phyloP scores from a whole-genome alignment of 2,113 vertebrate genomes.

The Poicephalus meyeri region DNA sequence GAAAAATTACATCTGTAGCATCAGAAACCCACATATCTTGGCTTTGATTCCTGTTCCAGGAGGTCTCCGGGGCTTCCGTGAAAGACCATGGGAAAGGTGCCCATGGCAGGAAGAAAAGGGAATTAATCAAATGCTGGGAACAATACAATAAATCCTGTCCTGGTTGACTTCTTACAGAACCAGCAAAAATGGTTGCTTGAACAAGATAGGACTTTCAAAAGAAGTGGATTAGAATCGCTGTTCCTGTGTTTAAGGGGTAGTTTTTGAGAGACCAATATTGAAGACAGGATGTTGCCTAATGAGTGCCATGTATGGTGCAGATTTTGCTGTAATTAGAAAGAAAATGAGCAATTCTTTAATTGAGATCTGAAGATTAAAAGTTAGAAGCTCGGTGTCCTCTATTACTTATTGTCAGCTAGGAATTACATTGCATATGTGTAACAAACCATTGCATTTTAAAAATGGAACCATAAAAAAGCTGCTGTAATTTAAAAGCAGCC shows the following conservation, averaged over 20 bases:
- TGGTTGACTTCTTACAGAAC: not conserved
- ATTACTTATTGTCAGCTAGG: constrained; percentile 51
- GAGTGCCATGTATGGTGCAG: not conserved
- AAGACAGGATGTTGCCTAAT: not conserved
- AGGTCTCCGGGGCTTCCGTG: not conserved
- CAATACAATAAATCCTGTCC: not conserved
- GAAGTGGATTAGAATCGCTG: not conserved
- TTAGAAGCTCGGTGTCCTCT: constrained; percentile 37
- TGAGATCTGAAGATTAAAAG: constrained; percentile 56
- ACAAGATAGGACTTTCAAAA: not conserved
- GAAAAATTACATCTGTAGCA: too few species aligned
- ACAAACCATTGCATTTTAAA: constrained; percentile 65
- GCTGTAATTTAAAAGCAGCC: constrained; percentile 70
- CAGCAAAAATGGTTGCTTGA: not conserved
- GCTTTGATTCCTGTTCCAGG: not conserved
- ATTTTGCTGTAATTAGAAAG: constrained; percentile 62
- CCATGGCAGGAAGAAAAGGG: not conserved
- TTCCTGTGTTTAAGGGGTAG: not conserved
- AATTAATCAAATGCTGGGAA: not conserved
- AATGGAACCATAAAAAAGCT: constrained; percentile 54
- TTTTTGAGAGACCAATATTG: not conserved
- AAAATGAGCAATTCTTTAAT: constrained; percentile 58
- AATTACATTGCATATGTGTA: constrained; percentile 27
- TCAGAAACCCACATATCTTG: not conserved
- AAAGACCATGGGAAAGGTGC: not conserved